Evolutionary conservation across 1,140 invertebrate species (phyloP).

Genomic region (Cotesia chilonis): DNA sequence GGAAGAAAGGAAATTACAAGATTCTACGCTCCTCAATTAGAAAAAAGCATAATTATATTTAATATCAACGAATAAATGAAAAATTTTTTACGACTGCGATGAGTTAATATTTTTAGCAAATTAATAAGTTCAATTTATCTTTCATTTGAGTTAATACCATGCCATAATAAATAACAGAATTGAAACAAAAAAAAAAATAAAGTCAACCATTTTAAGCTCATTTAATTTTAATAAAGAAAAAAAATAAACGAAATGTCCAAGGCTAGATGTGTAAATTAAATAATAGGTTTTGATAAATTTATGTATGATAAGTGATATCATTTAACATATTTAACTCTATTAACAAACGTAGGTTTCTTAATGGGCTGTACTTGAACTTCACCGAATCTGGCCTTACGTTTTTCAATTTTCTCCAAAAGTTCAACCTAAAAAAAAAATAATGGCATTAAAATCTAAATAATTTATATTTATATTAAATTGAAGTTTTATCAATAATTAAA

Average conservation of each 20-base stretch:
- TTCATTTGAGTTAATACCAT: no score
- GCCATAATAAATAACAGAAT: no score
- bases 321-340: constrained; percentile 62
- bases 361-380: constrained; percentile 50
- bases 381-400: constrained; percentile 77
- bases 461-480: not conserved
- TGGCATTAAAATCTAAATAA: not conserved
- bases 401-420: constrained; percentile 73
- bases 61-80: no score
- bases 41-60: no score
- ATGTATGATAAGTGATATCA: constrained; percentile 62
- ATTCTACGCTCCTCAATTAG: no score
- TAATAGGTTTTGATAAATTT: constrained; percentile 43
- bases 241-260: no score
- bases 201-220: not conserved
- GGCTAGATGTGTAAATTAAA: constrained; percentile 49
- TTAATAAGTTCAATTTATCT: no score
- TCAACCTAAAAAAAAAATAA: constrained; percentile 59
- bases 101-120: no score
- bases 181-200: no score
- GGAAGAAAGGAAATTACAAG: no score
- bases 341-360: constrained; percentile 51
- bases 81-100: no score
- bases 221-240: constrained; percentile 1
- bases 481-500: constrained; percentile 12